phyloP scores from a whole-genome alignment of 2,113 vertebrate species.

The Toxotes jaculatrix region DNA sequence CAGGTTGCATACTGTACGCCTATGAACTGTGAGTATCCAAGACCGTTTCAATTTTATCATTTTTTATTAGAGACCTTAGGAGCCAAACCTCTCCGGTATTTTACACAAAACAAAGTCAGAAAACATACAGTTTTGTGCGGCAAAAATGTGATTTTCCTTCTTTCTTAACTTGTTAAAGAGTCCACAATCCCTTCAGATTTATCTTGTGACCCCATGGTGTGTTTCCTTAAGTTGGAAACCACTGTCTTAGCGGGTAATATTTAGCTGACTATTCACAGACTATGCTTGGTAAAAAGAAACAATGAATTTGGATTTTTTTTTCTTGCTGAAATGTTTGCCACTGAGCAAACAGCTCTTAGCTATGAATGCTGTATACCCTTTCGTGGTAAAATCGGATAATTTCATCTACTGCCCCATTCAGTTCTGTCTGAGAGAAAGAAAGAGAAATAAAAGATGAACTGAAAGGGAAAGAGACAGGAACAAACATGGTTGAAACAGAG shows the following conservation, averaged over 20 bases:
- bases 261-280: neutral
- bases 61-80: neutral
- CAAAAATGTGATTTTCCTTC: neutral
- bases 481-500: constrained; percentile 29
- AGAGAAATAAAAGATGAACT: constrained; percentile 14
- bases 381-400: neutral
- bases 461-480: constrained; percentile 7
- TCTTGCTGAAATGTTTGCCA: neutral
- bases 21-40: neutral
- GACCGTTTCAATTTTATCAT: neutral
- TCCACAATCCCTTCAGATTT: neutral
- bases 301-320: neutral
- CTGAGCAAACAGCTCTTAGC: neutral
- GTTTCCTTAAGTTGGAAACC: neutral
- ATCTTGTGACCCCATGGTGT: neutral
- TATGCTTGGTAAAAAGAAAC: neutral
- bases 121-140: neutral
- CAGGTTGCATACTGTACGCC: neutral
- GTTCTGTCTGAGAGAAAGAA: constrained; percentile 25
- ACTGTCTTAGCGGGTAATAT: neutral
- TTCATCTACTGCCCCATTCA: neutral
- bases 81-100: neutral
- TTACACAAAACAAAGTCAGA: neutral
- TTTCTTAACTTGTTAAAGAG: neutral
- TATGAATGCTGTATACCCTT: neutral